Evolutionary conservation across 2,113 vertebrate species (phyloP).

Genomic region (Pimephales promelas): DNA sequence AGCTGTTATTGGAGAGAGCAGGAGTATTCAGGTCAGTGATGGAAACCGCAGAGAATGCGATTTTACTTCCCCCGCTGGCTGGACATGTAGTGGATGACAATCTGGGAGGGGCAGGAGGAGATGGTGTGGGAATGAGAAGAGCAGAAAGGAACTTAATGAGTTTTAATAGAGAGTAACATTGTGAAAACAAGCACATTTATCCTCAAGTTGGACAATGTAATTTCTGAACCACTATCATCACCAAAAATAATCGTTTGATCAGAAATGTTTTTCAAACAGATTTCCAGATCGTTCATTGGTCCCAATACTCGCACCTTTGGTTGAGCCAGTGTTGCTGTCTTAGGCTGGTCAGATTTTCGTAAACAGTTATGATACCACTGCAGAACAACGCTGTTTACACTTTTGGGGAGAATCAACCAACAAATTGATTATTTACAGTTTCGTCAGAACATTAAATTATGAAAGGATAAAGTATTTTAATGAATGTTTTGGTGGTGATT

Average conservation of each 20-base stretch:
- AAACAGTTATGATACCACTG: not conserved
- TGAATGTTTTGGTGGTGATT: not conserved
- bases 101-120: constrained; percentile 55
- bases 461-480: not conserved
- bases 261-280: not conserved
- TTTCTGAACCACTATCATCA: not conserved
- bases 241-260: not conserved
- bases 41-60: constrained; percentile 71
- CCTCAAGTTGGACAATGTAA: not conserved
- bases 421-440: not conserved
- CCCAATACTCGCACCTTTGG: not conserved
- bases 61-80: constrained; percentile 69
- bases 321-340: not conserved
- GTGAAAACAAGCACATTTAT: not conserved
- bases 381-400: not conserved
- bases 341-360: not conserved
- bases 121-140: constrained; percentile 20
- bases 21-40: constrained; percentile 73
- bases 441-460: not conserved
- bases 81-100: constrained; percentile 71
- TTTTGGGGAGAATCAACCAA: not conserved
- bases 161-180: constrained; percentile 3
- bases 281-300: not conserved
- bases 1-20: constrained; percentile 60
- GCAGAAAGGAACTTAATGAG: constrained; percentile 19